These are phyloP conservation scores for Erethizon dorsatum DNA, from an alignment of 2,797 vertebrate species.

Conservation along the genomic window DNA sequence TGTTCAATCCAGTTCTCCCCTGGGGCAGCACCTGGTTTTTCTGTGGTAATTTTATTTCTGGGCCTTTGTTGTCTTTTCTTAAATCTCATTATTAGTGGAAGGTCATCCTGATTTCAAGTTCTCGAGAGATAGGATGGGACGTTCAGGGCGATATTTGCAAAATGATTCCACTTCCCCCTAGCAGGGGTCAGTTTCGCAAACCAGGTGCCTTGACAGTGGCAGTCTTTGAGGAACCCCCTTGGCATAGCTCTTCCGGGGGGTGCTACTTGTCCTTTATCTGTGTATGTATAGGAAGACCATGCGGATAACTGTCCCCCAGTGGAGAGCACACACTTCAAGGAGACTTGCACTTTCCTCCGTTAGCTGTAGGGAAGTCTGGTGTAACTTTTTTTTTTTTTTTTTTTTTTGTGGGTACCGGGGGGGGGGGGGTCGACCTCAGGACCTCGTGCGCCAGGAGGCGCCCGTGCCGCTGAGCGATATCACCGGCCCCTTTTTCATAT, in stretches of 20 bases:
- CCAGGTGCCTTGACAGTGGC: not conserved
- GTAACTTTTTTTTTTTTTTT: too few relatives aligned
- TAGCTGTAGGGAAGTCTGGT: not conserved
- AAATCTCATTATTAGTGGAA: not conserved
- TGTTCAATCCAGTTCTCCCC: not conserved
- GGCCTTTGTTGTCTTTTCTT: not conserved
- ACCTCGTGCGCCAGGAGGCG: too few relatives aligned
- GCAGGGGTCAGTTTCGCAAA: not conserved
- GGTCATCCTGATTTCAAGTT: not conserved
- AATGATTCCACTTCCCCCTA: not conserved
- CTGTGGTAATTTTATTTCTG: not conserved
- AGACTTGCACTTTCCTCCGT: not conserved
- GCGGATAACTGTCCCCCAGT: not conserved
- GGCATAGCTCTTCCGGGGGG: fast-evolving
- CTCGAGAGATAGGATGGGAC: not conserved
- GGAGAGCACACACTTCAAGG: not conserved
- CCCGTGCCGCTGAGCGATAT: too few relatives aligned
- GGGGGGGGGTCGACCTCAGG: too few relatives aligned
- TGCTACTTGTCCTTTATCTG: not conserved
- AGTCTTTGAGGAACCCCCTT: not conserved
- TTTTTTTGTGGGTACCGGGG: too few relatives aligned
- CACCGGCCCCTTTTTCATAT: too few relatives aligned
- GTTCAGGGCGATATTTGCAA: not conserved
- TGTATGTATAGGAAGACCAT: not conserved
- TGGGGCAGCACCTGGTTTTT: not conserved